A percentile compares a stretch with the other conserved stretches of the same genome.
These are phyloP conservation scores for Mactromeris polynyma DNA, from an alignment of 2,888 invertebrate species.

Conservation along the genomic window DNA sequence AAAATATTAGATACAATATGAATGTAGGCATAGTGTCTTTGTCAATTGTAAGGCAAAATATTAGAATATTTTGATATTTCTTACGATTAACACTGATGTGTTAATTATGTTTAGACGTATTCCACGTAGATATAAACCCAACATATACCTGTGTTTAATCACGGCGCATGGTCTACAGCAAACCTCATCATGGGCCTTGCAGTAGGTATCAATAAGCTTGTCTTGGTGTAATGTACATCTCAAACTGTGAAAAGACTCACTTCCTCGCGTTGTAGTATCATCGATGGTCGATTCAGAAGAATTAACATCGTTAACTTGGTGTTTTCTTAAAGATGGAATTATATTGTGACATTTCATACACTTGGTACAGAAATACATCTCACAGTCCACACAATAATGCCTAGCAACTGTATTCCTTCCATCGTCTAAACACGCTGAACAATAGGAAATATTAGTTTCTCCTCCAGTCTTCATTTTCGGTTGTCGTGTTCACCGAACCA, in stretches of 20 bases:
- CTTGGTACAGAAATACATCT: neutral
- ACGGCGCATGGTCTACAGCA: constrained; percentile 19
- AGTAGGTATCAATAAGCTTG: neutral
- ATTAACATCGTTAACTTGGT: neutral
- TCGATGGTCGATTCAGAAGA: neutral
- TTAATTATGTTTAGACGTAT: no score
- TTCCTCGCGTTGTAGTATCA: neutral
- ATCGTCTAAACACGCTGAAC: constrained; percentile 10
- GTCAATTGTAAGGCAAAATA: no score
- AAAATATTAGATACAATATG: no score
- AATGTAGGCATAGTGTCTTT: no score
- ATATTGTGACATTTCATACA: neutral
- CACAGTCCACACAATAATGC: constrained; percentile 23
- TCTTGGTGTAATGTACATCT: neutral
- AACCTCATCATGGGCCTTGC: constrained; percentile 16
- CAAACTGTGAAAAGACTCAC: neutral
- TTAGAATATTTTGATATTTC: no score
- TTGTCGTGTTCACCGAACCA: neutral
- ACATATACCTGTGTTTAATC: constrained; percentile 21
- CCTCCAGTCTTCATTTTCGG: constrained; percentile 6
- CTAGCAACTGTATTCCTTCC: neutral
- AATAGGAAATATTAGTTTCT: neutral
- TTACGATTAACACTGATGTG: no score
- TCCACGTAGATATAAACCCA: no score
- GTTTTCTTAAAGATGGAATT: neutral